Base-by-base conservation (phyloP, 2,888 invertebrate species). In the Mellilla xanthometata region DNA sequence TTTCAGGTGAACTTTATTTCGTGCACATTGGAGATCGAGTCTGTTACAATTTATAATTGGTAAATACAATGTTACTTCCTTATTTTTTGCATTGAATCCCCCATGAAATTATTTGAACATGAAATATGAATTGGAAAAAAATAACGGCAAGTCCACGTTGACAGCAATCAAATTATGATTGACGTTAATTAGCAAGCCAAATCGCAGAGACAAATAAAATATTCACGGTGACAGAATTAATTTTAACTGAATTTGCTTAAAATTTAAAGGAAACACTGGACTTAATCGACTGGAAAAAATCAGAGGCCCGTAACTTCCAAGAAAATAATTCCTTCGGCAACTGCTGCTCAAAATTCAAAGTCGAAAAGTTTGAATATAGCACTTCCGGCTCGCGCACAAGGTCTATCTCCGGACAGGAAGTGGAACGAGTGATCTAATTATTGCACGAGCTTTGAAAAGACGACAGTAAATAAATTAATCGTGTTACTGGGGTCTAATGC, bases 391-490 rank as follows among this genome's bases (percentile, higher is more conserved):
- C 58, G 56, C 57, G 55, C 40, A 30, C 50, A 45, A 39, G 45
- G 35, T 58, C 45, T 58, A 59, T 40, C n/a, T n/a, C 46, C 28
- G 54, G 55, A 52, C 47, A 49, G 53, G 36, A 58, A 56, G 58
- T 39, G 47, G 57, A 67, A 54, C 59, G 54, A 56, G 54, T 64
- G 60, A 70, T 72, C 58, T 66, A 68, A 70, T 72, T 71, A 71
- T 67, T 61, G 56, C 61, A 56, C 65, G 63, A 58, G 65, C 66
- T 65, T 57, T 59, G 62, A 67, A 71, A 73, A 70, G 69, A 68
- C 66, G 68, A 65, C 69, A 65, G 67, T 66, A 77, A 78, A 82
- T 78, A 76, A 76, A 76, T 79, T 76, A 79, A 80, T 78, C 69
- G 73, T 68, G 77, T 83, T 84, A 76, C 65, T 56, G 29, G 65